These are phyloP conservation scores for Cyprinodon diabolis DNA, from an alignment of 2,797 vertebrate species.

Conservation along the genomic window DNA sequence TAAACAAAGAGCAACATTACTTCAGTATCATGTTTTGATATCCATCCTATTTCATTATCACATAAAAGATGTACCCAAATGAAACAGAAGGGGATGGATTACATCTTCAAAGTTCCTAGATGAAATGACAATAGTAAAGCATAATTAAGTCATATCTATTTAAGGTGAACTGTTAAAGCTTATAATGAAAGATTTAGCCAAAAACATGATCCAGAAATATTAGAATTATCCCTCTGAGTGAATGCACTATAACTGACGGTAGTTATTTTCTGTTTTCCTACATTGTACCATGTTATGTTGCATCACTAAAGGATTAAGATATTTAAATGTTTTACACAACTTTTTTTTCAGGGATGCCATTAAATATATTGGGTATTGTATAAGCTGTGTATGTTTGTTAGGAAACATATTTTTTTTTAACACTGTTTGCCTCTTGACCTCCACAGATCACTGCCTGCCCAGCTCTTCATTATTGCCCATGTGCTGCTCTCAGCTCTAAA, in stretches of 20 bases:
- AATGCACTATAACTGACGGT: neutral
- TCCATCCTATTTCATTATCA: too few species aligned
- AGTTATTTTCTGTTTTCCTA: neutral
- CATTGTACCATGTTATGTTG: neutral
- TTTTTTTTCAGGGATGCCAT: neutral
- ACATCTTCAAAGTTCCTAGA: too few species aligned
- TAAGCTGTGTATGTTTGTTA: neutral
- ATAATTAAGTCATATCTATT: neutral
- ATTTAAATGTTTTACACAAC: neutral
- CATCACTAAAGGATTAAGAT: neutral
- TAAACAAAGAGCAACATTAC: too few species aligned
- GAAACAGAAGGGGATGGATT: too few species aligned
- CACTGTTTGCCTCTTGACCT: neutral
- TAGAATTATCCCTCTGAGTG: neutral
- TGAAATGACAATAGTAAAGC: too few species aligned
- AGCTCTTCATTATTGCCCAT: neutral
- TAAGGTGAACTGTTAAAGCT: neutral
- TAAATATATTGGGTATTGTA: neutral
- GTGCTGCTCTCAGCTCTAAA: neutral
- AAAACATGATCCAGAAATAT: neutral
- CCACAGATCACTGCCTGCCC: neutral
- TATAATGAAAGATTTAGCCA: neutral
- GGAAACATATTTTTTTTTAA: neutral
- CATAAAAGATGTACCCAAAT: too few species aligned
- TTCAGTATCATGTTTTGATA: too few species aligned